Evolutionary conservation across 2,797 vertebrate species (phyloP), one percentile per base, ranked within the genome.

Genomic region (Lagodon rhomboides): DNA sequence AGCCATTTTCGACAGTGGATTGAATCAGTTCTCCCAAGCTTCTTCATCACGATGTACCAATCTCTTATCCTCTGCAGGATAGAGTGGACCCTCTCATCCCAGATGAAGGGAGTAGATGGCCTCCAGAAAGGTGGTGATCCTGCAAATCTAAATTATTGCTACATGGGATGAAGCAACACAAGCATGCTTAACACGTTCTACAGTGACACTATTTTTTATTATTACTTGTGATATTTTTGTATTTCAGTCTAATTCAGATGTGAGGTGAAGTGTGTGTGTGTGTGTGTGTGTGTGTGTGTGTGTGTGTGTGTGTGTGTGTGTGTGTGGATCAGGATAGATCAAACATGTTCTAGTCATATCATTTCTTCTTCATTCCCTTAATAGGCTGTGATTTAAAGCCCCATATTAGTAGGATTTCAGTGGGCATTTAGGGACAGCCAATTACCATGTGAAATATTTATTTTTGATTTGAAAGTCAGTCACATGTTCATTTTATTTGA

Each of bases 241-340:
- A 18, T 12, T 17, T 4, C 11, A 27, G 1, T 41, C 2, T 41
- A 9, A 16, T 16, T 56, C 84, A 34, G 68, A 59, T 78, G 68
- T 38, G 70, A n/a, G 72, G 73, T 68, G 79, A 62, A 13, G 41
- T 49, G 23, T 59, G 30, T 68, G 50, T 66, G 41, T 22, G 27
- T 16, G n/a, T n/a, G n/a, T n/a, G n/a, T n/a, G n/a, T n/a, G n/a
- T n/a, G n/a, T n/a, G n/a, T n/a, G n/a, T n/a, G n/a, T n/a, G n/a
- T n/a, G n/a, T n/a, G n/a, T n/a, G n/a, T n/a, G n/a, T n/a, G n/a
- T n/a, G n/a, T n/a, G n/a, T n/a, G n/a, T n/a, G n/a, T n/a, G n/a
- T n/a, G n/a, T n/a, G n/a, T n/a, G n/a, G n/a, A n/a, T n/a, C n/a
- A 27, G 27, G 27, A 27, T 2, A 27, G 27, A 27, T 27, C 27